Conservation (phyloP, 2,888 invertebrate genomes). For the Drosophila phalerata region DNA sequence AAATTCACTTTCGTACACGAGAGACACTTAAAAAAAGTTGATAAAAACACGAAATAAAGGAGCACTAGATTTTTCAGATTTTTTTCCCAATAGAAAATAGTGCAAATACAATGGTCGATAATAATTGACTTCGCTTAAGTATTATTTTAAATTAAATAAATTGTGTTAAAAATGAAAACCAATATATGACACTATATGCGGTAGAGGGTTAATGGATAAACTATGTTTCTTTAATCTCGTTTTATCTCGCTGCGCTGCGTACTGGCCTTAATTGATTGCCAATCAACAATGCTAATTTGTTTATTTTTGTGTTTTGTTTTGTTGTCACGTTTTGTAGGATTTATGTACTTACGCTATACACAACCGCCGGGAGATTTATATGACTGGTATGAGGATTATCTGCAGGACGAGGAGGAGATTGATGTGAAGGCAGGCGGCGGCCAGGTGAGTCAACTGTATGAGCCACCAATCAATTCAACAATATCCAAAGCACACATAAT, state of each 20-base stretch:
- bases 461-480: slow-evolving; percentile 56
- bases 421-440: slow-evolving; percentile 99
- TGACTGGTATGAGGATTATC: slow-evolving; percentile 98
- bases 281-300: slow-evolving; percentile 3
- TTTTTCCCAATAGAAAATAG: no score
- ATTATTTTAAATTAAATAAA: no score
- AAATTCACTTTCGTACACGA: no score
- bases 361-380: slow-evolving; percentile 98
- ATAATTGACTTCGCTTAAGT: no score
- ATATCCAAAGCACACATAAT: neutral
- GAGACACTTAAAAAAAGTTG: no score
- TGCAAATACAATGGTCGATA: no score
- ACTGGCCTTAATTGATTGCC: slow-evolving; percentile 6
- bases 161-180: no score
- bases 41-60: no score
- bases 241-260: slow-evolving; percentile 18
- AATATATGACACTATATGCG: no score
- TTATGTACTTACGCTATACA: slow-evolving; percentile 95
- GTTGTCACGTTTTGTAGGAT: slow-evolving; percentile 85
- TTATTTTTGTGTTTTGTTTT: slow-evolving; percentile 1
- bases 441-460: slow-evolving; percentile 87
- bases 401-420: slow-evolving; percentile 98
- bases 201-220: neutral
- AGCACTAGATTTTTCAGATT: no score
- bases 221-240: neutral